Evolutionary conservation across 2,888 invertebrate species (phyloP).

Genomic region (Sicus ferrugineus): DNA sequence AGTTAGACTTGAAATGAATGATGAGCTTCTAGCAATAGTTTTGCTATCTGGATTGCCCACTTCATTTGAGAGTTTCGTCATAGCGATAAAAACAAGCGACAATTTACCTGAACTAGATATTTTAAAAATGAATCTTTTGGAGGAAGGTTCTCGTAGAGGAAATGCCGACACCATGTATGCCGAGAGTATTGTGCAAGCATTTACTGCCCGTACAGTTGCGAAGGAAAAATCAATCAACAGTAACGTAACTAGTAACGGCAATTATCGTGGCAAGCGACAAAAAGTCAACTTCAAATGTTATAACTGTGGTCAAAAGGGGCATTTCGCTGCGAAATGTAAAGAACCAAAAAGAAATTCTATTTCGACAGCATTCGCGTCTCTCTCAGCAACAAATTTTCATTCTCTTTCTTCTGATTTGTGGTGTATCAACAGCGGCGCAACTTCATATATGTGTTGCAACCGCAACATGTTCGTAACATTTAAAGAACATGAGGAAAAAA

Average conservation of each 20-base stretch:
- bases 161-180: neutral
- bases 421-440: slow-evolving; percentile 34
- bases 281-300: slow-evolving; percentile 31
- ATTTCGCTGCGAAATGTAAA: slow-evolving; percentile 36
- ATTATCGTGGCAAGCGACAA: neutral
- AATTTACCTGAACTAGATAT: slow-evolving; percentile 34
- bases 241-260: neutral
- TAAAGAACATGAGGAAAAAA: neutral
- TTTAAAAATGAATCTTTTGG: slow-evolving; percentile 36
- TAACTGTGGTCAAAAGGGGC: slow-evolving; percentile 36
- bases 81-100: slow-evolving; percentile 36
- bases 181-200: slow-evolving; percentile 30
- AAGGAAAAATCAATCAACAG: slow-evolving; percentile 16
- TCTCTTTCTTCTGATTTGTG: slow-evolving; percentile 17
- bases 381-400: neutral
- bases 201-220: slow-evolving; percentile 12
- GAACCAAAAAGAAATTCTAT: neutral
- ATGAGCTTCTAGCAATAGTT: slow-evolving; percentile 28
- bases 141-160: slow-evolving; percentile 33
- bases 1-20: slow-evolving; percentile 4
- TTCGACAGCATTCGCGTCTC: neutral
- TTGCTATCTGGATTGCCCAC: slow-evolving; percentile 32
- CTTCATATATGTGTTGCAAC: slow-evolving; percentile 33
- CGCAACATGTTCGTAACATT: slow-evolving; percentile 29
- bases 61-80: slow-evolving; percentile 35